Conservation (phyloP, 2,888 invertebrate genomes). For the Archaeoteleia sp. region DNA sequence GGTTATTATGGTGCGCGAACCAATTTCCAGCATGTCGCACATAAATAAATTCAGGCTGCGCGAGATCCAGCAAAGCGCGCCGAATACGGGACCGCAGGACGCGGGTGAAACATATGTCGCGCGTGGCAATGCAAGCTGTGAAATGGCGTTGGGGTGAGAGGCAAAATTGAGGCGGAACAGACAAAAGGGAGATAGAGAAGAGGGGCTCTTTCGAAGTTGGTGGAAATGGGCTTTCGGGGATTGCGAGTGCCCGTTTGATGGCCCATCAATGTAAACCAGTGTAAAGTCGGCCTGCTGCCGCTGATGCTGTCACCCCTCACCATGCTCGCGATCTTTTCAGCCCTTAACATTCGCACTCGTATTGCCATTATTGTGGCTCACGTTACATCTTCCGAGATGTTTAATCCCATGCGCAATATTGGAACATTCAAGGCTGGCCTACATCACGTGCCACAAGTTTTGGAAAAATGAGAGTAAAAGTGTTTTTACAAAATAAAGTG, state of each 20-base stretch:
- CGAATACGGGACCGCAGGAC: slow-evolving; percentile 14
- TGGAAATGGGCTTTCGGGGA: slow-evolving; percentile 62
- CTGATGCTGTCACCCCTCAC: slow-evolving; percentile 37
- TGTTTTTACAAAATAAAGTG: no score
- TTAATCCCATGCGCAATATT: slow-evolving; percentile 25
- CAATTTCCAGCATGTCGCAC: slow-evolving; percentile 53
- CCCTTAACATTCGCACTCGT: slow-evolving; percentile 49
- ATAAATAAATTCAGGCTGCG: slow-evolving; percentile 49
- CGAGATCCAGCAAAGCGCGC: slow-evolving; percentile 35
- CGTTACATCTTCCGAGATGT: slow-evolving; percentile 25
- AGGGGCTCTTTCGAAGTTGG: slow-evolving; percentile 51
- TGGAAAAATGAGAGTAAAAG: no score
- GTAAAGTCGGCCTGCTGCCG: slow-evolving; percentile 59
- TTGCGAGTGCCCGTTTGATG: slow-evolving; percentile 65
- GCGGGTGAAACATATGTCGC: slow-evolving; percentile 51
- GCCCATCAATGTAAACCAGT: slow-evolving; percentile 69
- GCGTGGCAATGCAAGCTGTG: slow-evolving; percentile 44
- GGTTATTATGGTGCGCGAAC: slow-evolving; percentile 44
- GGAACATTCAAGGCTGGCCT: no score
- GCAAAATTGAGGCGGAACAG: slow-evolving; percentile 42
- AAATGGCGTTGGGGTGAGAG: slow-evolving; percentile 41
- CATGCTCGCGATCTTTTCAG: slow-evolving; percentile 43
- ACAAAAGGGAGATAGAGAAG: slow-evolving; percentile 41
- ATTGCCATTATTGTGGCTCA: slow-evolving; percentile 38
- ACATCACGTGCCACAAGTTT: no score